Base-by-base conservation (phyloP, 2,888 invertebrate genomes). In the Ganaspis brasiliensis region DNA sequence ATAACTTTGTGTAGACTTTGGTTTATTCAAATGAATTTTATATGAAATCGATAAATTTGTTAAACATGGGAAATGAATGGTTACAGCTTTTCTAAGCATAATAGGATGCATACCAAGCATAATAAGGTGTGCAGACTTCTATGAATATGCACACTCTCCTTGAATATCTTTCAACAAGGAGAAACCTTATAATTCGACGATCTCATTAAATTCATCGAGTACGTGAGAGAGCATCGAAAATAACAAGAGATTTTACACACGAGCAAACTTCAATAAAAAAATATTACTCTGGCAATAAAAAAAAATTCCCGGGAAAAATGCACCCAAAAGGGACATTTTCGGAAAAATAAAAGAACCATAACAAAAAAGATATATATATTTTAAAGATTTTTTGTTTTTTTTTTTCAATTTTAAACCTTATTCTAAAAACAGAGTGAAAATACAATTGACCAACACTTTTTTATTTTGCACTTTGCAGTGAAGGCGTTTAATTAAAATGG, bases 61-160 rank as follows among this genome's bases (percentile, higher is more conserved):
- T 37, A 40, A n/a, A 26, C 2, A 40, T 40, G 40, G 26, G 31
- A 26, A 12, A 19, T 37, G 4, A 37, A 61, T 37, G 2, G 6
- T 59, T 26, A 14, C n/a, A 14, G 16, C 16, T 63, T 35, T 37
- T 37, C 19, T 16, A 10, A 12, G 16, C n/a, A 49, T 31, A 1
- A 61, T 1, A 19, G 21, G 35, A 35, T 61, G 19, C 37, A 63
- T 5, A 37, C 6, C 21, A 1, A 19, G 37, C 19, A 63, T 63
- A 63, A 21, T 37, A 35, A 63, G 37, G n/a, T 10, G 16, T 63
- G 37, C 10, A 40, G 21, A 40, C 21, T 40, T 37, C 6, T 6
- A 63, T 37, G 37, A 63, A 63, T 63, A 63, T 63, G 61, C 61
- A 63, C 37, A 37, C 16, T 52, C 19, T 63, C 37, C 19, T 63